Evolutionary conservation across 2,797 vertebrate genomes (phyloP).

Genomic region (Oryzias dopingdopingensis): DNA sequence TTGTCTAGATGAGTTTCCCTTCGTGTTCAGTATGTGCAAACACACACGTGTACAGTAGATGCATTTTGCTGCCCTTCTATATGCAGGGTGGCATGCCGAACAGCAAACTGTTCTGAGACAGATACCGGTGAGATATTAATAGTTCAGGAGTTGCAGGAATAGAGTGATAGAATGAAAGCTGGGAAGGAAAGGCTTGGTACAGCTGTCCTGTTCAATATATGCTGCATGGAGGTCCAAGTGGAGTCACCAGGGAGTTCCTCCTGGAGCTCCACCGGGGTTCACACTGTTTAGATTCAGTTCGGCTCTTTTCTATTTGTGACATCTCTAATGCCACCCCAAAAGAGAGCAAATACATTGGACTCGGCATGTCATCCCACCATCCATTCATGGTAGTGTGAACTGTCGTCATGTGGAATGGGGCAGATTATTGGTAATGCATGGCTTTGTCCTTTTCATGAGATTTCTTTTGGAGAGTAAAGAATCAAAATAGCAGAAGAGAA

Average conservation of each 20-base stretch:
- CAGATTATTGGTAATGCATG: not conserved
- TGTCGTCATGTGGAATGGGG: not conserved
- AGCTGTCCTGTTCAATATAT: slow-evolving; percentile 79
- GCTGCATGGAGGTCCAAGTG: slow-evolving; percentile 30
- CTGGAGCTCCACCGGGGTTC: slow-evolving; percentile 11
- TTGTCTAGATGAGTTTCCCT: no score
- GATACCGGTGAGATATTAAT: slow-evolving; percentile 93
- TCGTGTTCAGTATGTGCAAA: not conserved
- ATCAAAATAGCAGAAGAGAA: no score
- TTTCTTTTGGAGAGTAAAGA: no score
- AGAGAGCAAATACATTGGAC: not conserved
- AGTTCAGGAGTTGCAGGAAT: slow-evolving; percentile 82
- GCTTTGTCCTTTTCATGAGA: no score
- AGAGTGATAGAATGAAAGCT: slow-evolving; percentile 88
- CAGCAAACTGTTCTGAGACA: slow-evolving; percentile 88
- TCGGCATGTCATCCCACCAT: not conserved
- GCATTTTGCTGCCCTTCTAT: slow-evolving; percentile 28
- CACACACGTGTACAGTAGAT: slow-evolving; percentile 24
- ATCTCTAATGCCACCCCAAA: not conserved
- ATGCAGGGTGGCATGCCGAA: slow-evolving; percentile 65
- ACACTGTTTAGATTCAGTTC: not conserved
- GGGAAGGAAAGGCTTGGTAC: slow-evolving; percentile 71
- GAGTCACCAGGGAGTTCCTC: slow-evolving; percentile 20
- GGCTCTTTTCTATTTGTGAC: slow-evolving; percentile 3
- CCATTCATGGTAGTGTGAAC: not conserved